Percentiles rank a stretch among this genome's conserved stretches.
Evolutionary conservation across 1,140 invertebrate species (phyloP).

Genomic region (Drosophila bipectinata): DNA sequence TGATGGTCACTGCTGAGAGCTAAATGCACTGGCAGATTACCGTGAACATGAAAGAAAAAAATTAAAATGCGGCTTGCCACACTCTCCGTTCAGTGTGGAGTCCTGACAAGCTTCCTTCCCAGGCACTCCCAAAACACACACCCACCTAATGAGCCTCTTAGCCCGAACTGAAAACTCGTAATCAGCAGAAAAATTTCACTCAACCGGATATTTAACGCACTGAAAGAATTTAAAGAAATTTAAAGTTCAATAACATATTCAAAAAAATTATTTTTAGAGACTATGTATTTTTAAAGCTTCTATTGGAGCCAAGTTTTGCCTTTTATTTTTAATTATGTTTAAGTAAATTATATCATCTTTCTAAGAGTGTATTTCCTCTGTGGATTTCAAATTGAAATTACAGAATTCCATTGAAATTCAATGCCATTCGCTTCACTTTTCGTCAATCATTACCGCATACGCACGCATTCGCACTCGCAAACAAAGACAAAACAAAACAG

Average conservation of each 20-base stretch:
- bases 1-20: slow-evolving; percentile 33
- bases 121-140: not conserved
- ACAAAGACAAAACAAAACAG: slow-evolving; percentile 48
- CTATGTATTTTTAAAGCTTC: too few relatives aligned
- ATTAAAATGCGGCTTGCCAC: slow-evolving; percentile 32
- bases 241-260: not conserved
- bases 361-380: not conserved
- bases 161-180: slow-evolving; percentile 30
- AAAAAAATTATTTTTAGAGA: too few relatives aligned
- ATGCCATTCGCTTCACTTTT: not conserved
- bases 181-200: slow-evolving; percentile 38
- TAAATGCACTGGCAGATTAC: slow-evolving; percentile 53
- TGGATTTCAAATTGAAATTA: not conserved
- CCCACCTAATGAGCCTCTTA: slow-evolving; percentile 41
- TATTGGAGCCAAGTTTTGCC: too few relatives aligned
- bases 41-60: slow-evolving; percentile 10
- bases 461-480: not conserved
- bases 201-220: slow-evolving; percentile 9
- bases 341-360: not conserved
- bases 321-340: too few relatives aligned
- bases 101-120: not conserved
- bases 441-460: slow-evolving; percentile 1
- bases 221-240: not conserved
- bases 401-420: slow-evolving; percentile 8
- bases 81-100: not conserved